phyloP scores from a whole-genome alignment of 2,797 vertebrate species.

The Sylvia borin region DNA sequence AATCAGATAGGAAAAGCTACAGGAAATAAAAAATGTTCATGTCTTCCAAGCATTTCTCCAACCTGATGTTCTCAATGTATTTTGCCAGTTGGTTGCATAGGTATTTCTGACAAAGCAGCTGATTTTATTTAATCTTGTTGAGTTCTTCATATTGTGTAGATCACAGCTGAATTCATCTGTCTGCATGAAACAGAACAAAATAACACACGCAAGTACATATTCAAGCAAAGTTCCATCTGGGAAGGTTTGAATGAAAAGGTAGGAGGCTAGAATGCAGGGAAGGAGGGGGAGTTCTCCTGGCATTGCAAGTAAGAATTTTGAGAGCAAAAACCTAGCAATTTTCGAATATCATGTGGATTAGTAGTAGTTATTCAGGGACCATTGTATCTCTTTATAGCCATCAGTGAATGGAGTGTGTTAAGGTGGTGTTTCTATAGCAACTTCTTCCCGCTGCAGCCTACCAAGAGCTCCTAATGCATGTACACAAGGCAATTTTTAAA shows the following conservation, averaged over 20 bases:
- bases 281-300: not conserved
- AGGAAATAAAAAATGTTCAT: not conserved
- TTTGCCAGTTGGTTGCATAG: not conserved
- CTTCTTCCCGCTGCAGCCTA: not conserved
- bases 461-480: constrained; percentile 12
- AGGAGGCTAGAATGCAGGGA: not conserved
- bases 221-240: not conserved
- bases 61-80: not conserved
- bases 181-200: not conserved
- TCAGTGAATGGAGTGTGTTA: constrained; percentile 1
- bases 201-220: not conserved
- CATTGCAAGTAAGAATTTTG: not conserved
- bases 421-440: constrained; percentile 57
- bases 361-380: not conserved
- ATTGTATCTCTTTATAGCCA: constrained; percentile 18
- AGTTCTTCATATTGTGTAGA: not conserved
- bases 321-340: not conserved
- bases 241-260: not conserved
- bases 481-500: constrained; percentile 38
- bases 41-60: not conserved
- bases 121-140: not conserved
- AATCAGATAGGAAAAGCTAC: not conserved
- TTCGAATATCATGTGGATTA: constrained; percentile 1
- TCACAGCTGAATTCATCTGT: not conserved
- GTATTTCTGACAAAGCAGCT: not conserved